These are phyloP conservation scores for Oreochromis tanganicae DNA, from an alignment of 2,113 vertebrate genomes.

Conservation along the genomic window DNA sequence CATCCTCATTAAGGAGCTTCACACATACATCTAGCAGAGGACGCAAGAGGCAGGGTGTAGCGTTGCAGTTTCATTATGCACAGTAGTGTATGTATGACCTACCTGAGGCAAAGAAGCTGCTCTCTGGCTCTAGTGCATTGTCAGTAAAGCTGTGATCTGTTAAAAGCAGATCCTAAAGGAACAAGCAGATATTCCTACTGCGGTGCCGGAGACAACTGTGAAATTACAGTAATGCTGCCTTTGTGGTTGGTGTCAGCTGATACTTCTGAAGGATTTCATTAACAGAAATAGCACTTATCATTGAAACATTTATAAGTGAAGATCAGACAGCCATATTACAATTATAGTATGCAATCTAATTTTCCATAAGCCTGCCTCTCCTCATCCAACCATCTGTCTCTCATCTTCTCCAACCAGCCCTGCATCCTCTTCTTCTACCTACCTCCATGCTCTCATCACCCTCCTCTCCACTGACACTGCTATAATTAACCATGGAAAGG, in stretches of 20 bases:
- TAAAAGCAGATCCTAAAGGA: conserved; percentile 8
- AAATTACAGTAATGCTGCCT: not conserved
- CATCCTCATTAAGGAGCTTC: not conserved
- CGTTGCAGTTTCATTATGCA: not conserved
- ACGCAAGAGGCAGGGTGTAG: not conserved
- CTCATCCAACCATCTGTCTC: conserved; percentile 1
- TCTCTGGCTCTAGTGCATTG: conserved; percentile 19
- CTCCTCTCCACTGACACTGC: conserved; percentile 12
- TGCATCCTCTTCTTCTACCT: not conserved
- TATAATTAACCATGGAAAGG: conserved; percentile 45
- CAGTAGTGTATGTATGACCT: not conserved
- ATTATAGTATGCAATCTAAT: not conserved
- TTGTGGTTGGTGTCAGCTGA: not conserved
- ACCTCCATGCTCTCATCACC: not conserved
- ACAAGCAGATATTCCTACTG: conserved; percentile 2
- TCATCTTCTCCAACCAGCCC: not conserved
- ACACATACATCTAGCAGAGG: not conserved
- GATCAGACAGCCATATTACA: not conserved
- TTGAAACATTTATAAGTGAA: not conserved
- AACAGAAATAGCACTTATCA: not conserved
- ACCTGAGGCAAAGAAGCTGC: conserved; percentile 40
- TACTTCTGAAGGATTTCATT: not conserved
- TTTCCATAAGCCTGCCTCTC: not conserved
- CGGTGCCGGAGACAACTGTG: not conserved
- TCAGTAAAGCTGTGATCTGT: conserved; percentile 40